Base-by-base conservation (phyloP, 2,888 invertebrate species). In the Steinernema hermaphroditum region DNA sequence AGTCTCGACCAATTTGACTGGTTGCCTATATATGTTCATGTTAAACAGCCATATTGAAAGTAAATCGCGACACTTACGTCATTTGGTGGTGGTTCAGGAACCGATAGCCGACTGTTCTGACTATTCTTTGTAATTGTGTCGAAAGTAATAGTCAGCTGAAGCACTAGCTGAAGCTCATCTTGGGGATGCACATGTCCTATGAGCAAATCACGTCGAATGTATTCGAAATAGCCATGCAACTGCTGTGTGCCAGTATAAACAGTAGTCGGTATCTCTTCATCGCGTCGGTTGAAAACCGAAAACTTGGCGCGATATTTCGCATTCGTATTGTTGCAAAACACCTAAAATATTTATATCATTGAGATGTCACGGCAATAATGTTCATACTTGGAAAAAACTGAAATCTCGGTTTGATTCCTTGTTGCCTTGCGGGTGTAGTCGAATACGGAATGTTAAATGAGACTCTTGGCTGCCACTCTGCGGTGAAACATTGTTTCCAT, bases 331-430 rank as follows among this genome's bases (percentile, higher is more conserved):
- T 75, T 78, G 69, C 78, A 77, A 75, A 82, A 82, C 6, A 82
- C 81, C 80, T 80, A 12, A 50, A 78, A 34, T n/a, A n/a, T 19
- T 68, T 8, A 1, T 43, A 34, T 44, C 16, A 4, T 8, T 6
- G 19, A 19, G 2, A 27, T 68, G 14, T 19, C 22, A 54, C 76
- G 72, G 69, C 77, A 76, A 62, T 43, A n/a, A 68, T 27, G 50
- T 27, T 9, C 32, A 16, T 41, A 83, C 85, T 80, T 86, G 86
- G 77, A 86, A 86, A 72, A 86, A 86, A 16, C 85, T 84, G 75
- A 86, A 86, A 73, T 86, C 86, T 75, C 85, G 85, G 74, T 86
- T 86, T 14, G 85, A 85, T 54, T 86, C 86, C 71, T 86, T 86
- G 75, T 86, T 86, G 2, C 86, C 86, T 72, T 86, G 86, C 2